Evolutionary conservation across 2,888 invertebrate species (phyloP).

Genomic region (Molanna angustata): DNA sequence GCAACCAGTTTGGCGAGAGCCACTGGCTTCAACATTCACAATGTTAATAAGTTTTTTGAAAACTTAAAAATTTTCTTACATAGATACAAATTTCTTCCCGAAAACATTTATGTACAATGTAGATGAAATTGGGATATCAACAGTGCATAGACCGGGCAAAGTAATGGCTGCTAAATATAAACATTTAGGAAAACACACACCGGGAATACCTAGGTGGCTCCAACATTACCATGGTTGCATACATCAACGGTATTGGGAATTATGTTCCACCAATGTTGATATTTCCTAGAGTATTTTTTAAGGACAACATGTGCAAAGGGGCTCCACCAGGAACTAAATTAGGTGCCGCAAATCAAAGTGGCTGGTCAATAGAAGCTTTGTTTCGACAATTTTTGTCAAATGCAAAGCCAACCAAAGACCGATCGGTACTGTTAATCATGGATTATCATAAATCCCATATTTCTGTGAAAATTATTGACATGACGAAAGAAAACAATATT

Average conservation of each 20-base stretch:
- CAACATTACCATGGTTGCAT: constrained; percentile 2
- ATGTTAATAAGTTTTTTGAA: constrained; percentile 2
- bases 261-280: constrained; percentile 1
- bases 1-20: constrained; percentile 1
- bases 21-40: neutral
- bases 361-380: constrained; percentile 2
- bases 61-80: neutral
- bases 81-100: neutral
- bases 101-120: constrained; percentile 2
- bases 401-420: neutral
- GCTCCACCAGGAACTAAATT: constrained; percentile 2
- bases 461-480: neutral
- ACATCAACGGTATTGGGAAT: neutral
- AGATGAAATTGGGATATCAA: neutral
- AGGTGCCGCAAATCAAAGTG: neutral
- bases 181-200: constrained; percentile 3
- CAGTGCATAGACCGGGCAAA: constrained; percentile 1
- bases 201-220: no score
- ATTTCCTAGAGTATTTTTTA: constrained; percentile 1
- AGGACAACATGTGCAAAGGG: constrained; percentile 1
- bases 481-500: neutral
- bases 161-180: neutral
- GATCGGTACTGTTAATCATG: neutral
- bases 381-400: neutral
- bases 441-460: constrained; percentile 5